Base-by-base conservation (phyloP, 1,140 invertebrate genomes). In the Holotrichia oblita region DNA sequence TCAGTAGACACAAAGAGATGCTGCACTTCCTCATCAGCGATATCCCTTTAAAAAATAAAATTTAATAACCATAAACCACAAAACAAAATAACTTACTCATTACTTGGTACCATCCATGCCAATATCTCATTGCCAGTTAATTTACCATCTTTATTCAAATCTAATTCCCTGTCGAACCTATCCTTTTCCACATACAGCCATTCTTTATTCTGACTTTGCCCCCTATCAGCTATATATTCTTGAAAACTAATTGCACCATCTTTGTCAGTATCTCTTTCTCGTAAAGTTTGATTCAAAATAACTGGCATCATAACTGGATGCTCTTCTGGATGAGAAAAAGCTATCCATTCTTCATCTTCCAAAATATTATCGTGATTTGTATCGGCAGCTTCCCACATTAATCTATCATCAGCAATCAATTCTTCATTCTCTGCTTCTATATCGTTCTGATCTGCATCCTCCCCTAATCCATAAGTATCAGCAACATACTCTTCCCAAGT, bases 241-340 rank as follows among this genome's bases (percentile, higher is more conserved):
- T 94, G 90, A 86, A 97, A 97, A 88, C 91, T 92, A 61, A 97
- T 92, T 79, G 87, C 88, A 0, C 95, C 95, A 90, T 99, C 97
- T 40, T 91, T 90, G 87, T 99, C 92, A 40, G 82, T 89, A 87
- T 99, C 97, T 87, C 96, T 96, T 77, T 97, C 95, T 2, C 91
- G 87, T 77, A 99, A 87, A 0, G 94, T 95, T 86, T 97, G 95
- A 83, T 94, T 90, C 76, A 98, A 87, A 79, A 99, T 91, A 75
- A 94, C 88, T 24, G 93, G 91, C 82, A 96, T 90, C 97, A 99
- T 99, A 83, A 92, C 90, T 48, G 93, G 92, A 87, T 95, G 94
- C 86, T 99, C 97, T 88, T 99, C 97, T 0, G 98, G 98, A 89
- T 97, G 97, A 48, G 94, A 93, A 85, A 99, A 99, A 8, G 93